Evolutionary conservation across 2,113 vertebrate genomes (phyloP).

Genomic region (Siphamia tubifer): DNA sequence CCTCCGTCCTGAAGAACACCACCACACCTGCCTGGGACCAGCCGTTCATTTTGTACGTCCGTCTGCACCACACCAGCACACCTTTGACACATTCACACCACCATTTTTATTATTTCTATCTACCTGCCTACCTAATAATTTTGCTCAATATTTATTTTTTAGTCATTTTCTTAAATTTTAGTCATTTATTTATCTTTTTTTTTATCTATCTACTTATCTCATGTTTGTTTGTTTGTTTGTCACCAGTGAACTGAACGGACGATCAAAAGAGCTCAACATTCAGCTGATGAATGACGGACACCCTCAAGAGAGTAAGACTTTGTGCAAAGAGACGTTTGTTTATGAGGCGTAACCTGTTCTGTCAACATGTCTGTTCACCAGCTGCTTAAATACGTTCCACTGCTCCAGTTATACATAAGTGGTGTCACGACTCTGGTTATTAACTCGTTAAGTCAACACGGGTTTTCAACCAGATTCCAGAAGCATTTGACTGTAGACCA

Average conservation of each 20-base stretch:
- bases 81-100: neutral
- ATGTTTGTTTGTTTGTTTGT: constrained; percentile 12
- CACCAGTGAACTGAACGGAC: constrained; percentile 91
- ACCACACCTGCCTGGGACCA: constrained; percentile 86
- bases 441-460: too few relatives aligned
- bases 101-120: too few relatives aligned
- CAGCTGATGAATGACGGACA: constrained; percentile 81
- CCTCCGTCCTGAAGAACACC: constrained; percentile 76
- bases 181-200: too few relatives aligned
- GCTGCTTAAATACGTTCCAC: too few relatives aligned
- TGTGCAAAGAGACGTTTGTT: too few relatives aligned
- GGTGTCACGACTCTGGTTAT: too few relatives aligned
- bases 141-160: too few relatives aligned
- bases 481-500: too few relatives aligned
- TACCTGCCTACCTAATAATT: too few relatives aligned
- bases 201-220: neutral
- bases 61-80: fast-evolving
- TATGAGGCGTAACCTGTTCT: neutral
- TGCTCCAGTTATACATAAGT: too few relatives aligned
- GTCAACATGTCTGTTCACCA: too few relatives aligned
- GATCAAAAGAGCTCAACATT: constrained; percentile 88
- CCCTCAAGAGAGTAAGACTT: constrained; percentile 81
- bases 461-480: too few relatives aligned
- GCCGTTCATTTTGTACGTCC: constrained; percentile 92
- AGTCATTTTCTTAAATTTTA: neutral